Conservation (phyloP, 2,888 invertebrate species). For the Conomelus anceps region DNA sequence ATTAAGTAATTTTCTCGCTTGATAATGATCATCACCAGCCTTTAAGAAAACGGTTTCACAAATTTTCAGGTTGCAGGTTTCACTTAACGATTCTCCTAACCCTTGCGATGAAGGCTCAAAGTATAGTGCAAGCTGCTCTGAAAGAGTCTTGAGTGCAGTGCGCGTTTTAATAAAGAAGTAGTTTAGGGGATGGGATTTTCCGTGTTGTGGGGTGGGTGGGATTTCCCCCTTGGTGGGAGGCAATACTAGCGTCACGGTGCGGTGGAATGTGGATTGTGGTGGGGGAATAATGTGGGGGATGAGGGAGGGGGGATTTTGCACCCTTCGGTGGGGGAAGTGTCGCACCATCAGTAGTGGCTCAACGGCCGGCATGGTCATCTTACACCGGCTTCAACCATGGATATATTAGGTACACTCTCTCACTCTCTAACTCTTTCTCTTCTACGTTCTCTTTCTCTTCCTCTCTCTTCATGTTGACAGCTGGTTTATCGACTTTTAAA, state of each 20-base stretch:
- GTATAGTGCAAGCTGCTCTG: neutral
- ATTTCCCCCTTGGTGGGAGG: no score
- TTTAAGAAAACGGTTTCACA: no score
- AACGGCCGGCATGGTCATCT: neutral
- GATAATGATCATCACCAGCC: no score
- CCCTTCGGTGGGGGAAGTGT: no score
- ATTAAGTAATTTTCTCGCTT: no score
- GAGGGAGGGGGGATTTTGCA: neutral
- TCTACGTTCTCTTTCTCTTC: neutral
- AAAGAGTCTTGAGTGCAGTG: neutral
- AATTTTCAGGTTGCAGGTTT: no score
- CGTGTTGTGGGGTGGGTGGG: neutral
- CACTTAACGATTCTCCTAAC: no score
- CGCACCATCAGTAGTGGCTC: neutral
- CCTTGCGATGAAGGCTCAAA: no score
- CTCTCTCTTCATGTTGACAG: neutral
- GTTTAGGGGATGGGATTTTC: no score
- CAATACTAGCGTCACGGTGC: neutral
- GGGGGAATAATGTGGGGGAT: neutral
- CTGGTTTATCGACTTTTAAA: neutral
- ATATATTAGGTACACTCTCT: neutral
- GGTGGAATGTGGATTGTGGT: neutral
- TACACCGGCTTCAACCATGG: neutral
- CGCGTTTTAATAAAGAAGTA: neutral
- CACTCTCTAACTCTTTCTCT: neutral